A percentile compares a stretch with the other conserved stretches of the same genome.
phyloP scores from a whole-genome alignment of 2,113 vertebrate species.

The Felis chaus region DNA sequence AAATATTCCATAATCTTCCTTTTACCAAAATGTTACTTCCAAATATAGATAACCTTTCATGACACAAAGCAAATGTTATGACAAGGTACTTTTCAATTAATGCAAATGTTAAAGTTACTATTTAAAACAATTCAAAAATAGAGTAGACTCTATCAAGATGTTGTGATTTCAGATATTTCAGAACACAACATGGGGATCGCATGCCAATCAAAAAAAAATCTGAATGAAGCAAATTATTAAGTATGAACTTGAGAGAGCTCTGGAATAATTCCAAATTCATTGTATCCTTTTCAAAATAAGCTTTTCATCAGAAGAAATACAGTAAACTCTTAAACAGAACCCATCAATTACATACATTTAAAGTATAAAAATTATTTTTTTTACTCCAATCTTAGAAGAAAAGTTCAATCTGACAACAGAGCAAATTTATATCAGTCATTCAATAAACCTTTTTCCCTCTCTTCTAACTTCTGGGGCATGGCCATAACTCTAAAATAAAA shows the following conservation, averaged over 20 bases:
- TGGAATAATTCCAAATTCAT: conserved; percentile 60
- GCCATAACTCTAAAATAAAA: conserved; percentile 33
- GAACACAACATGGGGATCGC: conserved; percentile 63
- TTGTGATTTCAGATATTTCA: conserved; percentile 76
- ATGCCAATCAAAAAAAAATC: conserved; percentile 77
- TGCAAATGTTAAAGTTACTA: conserved; percentile 79
- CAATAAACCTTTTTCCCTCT: neutral
- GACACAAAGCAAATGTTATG: conserved; percentile 82
- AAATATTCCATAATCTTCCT: conserved; percentile 79
- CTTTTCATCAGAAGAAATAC: neutral
- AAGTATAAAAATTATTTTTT: neutral
- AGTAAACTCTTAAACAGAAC: conserved; percentile 4
- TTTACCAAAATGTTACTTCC: conserved; percentile 79
- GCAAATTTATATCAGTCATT: neutral
- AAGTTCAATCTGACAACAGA: neutral
- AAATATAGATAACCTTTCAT: conserved; percentile 82
- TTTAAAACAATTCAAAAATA: conserved; percentile 82
- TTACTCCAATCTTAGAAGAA: neutral
- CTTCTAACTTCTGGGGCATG: neutral
- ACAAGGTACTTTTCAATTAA: conserved; percentile 81
- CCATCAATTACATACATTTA: conserved; percentile 4
- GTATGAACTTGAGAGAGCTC: conserved; percentile 49
- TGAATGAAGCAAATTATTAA: conserved; percentile 75
- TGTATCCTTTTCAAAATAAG: conserved; percentile 49
- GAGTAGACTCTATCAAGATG: conserved; percentile 75